A percentile compares a stretch with the other conserved stretches of the same genome.
These are phyloP conservation scores for Schizotus pectinicornis DNA, from an alignment of 2,888 invertebrate species.

Conservation along the genomic window DNA sequence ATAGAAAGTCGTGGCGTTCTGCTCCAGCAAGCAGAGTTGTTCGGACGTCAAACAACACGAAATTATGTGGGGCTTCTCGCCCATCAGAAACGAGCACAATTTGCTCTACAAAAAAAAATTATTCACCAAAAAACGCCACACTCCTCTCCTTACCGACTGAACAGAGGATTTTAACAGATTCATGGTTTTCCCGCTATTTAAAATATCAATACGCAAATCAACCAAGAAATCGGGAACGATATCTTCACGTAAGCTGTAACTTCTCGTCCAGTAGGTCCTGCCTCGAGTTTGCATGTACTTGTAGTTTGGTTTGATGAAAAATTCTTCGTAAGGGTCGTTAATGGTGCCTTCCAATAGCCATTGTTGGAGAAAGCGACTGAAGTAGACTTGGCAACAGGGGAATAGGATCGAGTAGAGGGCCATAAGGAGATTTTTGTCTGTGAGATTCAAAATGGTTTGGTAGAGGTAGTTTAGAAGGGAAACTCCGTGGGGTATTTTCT, in stretches of 20 bases:
- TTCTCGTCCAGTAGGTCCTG: slow-evolving; percentile 73
- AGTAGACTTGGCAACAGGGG: slow-evolving; percentile 56
- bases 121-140: neutral
- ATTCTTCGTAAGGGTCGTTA: slow-evolving; percentile 81
- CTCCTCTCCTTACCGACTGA: slow-evolving; percentile 65
- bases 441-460: slow-evolving; percentile 66
- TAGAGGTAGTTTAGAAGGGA: slow-evolving; percentile 71
- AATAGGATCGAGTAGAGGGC: slow-evolving; percentile 62
- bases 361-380: slow-evolving; percentile 72
- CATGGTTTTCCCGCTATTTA: slow-evolving; percentile 78
- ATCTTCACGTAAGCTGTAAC: slow-evolving; percentile 62
- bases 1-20: slow-evolving; percentile 50
- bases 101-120: slow-evolving; percentile 47
- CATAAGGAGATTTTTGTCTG: slow-evolving; percentile 63
- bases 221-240: slow-evolving; percentile 73
- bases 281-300: slow-evolving; percentile 69
- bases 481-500: slow-evolving; percentile 59
- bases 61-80: slow-evolving; percentile 49
- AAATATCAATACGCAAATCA: slow-evolving; percentile 68
- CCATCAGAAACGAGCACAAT: slow-evolving; percentile 50
- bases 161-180: slow-evolving; percentile 73
- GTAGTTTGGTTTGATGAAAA: slow-evolving; percentile 77
- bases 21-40: slow-evolving; percentile 45
- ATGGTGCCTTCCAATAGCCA: slow-evolving; percentile 88
- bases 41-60: slow-evolving; percentile 53